Evolutionary conservation across 1,140 invertebrate genomes (phyloP).

Genomic region (Pinna nobilis): DNA sequence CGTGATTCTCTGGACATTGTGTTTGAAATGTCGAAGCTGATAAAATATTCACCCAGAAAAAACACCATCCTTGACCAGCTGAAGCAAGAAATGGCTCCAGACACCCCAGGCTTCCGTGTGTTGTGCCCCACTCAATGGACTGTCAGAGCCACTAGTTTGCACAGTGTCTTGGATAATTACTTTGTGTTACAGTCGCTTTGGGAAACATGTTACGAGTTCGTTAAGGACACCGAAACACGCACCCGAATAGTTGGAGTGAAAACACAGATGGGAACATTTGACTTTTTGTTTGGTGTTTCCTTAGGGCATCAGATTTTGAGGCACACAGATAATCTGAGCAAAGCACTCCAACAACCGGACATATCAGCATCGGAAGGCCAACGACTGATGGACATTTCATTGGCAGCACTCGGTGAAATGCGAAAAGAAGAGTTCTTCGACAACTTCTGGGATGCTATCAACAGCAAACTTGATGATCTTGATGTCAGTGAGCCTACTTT

Average conservation of each 20-base stretch:
- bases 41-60: too few species aligned
- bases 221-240: background rate
- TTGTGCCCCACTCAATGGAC: background rate
- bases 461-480: conserved; percentile 3
- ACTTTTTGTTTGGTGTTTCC: conserved; percentile 16
- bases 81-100: too few species aligned
- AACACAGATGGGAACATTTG: background rate
- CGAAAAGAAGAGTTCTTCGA: background rate
- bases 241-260: background rate
- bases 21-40: too few species aligned
- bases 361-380: too few species aligned
- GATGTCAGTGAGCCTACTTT: conserved; percentile 20
- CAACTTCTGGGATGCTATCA: background rate
- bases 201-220: too few species aligned
- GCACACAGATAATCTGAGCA: conserved; percentile 9
- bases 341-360: too few species aligned
- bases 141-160: too few species aligned
- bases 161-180: background rate
- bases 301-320: conserved; percentile 12
- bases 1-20: too few species aligned
- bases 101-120: background rate
- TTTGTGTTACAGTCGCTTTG: too few species aligned
- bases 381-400: too few species aligned
- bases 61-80: too few species aligned
- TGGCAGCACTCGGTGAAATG: too few species aligned